Conservation (phyloP, 2,888 invertebrate genomes). For the Furcula furcula region DNA sequence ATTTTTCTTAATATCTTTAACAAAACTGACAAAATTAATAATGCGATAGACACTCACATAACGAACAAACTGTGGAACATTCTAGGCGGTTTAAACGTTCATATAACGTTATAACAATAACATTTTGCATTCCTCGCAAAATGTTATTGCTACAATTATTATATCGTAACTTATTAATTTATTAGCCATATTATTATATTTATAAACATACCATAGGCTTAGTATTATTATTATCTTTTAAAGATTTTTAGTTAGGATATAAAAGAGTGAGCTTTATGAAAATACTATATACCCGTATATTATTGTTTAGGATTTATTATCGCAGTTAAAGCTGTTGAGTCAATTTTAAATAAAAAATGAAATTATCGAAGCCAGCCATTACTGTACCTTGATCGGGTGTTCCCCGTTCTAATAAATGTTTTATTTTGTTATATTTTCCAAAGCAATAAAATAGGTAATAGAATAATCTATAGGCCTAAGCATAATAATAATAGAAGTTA, state of each 20-base stretch:
- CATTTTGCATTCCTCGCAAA: slow-evolving; percentile 37
- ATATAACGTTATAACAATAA: slow-evolving; percentile 49
- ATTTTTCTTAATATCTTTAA: slow-evolving; percentile 52
- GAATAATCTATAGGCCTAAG: slow-evolving; percentile 63
- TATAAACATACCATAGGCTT: slow-evolving; percentile 81
- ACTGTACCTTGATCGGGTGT: slow-evolving; percentile 27
- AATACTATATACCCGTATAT: slow-evolving; percentile 63
- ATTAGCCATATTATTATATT: slow-evolving; percentile 79
- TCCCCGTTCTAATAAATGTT: slow-evolving; percentile 49
- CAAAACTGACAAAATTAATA: slow-evolving; percentile 66
- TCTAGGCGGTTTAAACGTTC: slow-evolving; percentile 62
- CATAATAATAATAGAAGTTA: slow-evolving; percentile 61
- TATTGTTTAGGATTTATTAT: slow-evolving; percentile 56
- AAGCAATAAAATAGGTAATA: slow-evolving; percentile 68
- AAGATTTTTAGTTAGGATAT: slow-evolving; percentile 76
- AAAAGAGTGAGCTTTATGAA: slow-evolving; percentile 78
- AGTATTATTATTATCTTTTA: slow-evolving; percentile 77
- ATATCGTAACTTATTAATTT: slow-evolving; percentile 70
- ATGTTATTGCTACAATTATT: slow-evolving; percentile 52
- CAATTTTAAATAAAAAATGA: slow-evolving; percentile 42
- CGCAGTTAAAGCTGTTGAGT: slow-evolving; percentile 55
- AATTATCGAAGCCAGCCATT: slow-evolving; percentile 66
- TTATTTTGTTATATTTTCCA: slow-evolving; percentile 74
- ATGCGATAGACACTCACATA: slow-evolving; percentile 46
- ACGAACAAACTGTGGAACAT: slow-evolving; percentile 59